Conservation (phyloP, 2,888 invertebrate species). For the Empis livida region DNA sequence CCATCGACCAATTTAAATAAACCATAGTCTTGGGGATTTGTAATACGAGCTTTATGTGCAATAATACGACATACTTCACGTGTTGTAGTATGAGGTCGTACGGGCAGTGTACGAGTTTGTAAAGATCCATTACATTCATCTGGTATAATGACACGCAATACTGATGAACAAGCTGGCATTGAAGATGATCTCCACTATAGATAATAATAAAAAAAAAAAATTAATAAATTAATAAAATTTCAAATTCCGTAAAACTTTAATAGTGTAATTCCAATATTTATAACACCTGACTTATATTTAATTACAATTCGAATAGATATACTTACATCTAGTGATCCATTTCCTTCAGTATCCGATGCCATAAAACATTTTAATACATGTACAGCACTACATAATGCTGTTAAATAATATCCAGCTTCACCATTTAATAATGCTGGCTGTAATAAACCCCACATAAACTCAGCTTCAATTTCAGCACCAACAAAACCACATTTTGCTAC, state of each 20-base stretch:
- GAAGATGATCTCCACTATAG: conserved; percentile 43
- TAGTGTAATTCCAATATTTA: too few relatives aligned
- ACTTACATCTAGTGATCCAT: conserved; percentile 34
- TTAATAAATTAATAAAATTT: not conserved
- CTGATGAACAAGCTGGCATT: conserved; percentile 47
- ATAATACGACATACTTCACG: conserved; percentile 88
- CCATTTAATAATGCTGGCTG: conserved; percentile 84
- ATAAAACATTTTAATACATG: conserved; percentile 36
- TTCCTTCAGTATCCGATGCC: conserved; percentile 33
- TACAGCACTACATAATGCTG: conserved; percentile 85
- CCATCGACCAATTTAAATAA: conserved; percentile 82
- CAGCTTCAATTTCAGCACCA: conserved; percentile 88
- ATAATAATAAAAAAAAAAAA: conserved; percentile 8
- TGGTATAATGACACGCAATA: conserved; percentile 82
- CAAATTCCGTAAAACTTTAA: not conserved
- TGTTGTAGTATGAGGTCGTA: conserved; percentile 85
- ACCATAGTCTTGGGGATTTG: conserved; percentile 93
- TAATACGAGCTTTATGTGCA: conserved; percentile 88
- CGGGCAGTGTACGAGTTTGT: conserved; percentile 81
- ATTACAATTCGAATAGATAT: too few relatives aligned
- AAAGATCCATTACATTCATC: conserved; percentile 89
- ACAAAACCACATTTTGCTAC: conserved; percentile 80
- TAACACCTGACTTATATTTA: too few relatives aligned
- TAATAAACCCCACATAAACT: conserved; percentile 89
- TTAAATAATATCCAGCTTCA: conserved; percentile 90